These are phyloP conservation scores for Chouioia cunea DNA, from an alignment of 2,888 invertebrate genomes.

Conservation along the genomic window DNA sequence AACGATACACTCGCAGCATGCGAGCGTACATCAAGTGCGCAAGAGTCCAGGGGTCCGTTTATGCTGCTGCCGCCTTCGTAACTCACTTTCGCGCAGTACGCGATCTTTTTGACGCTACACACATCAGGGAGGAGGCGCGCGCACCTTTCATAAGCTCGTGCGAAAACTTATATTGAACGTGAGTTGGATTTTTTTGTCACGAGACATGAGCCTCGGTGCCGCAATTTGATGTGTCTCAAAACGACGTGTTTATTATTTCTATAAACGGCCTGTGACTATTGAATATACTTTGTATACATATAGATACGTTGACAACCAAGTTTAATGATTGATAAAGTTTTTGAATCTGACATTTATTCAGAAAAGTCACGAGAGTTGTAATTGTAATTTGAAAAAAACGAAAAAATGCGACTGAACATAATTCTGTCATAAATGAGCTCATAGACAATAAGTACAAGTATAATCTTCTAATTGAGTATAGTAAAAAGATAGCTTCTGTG, in stretches of 20 bases:
- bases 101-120: constrained; percentile 21
- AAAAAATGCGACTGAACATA: no score
- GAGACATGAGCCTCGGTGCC: background rate
- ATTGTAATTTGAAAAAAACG: no score
- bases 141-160: constrained; percentile 43
- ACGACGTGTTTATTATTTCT: constrained; percentile 21
- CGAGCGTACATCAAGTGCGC: no score
- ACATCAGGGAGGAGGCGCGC: constrained; percentile 46
- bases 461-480: no score
- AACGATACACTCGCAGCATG: no score
- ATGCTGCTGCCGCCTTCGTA: constrained; percentile 46
- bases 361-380: no score
- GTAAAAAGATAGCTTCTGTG: no score
- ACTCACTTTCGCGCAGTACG: constrained; percentile 48
- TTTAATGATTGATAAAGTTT: constrained; percentile 4
- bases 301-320: constrained; percentile 40
- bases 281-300: background rate
- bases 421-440: no score
- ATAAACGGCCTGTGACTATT: constrained; percentile 22
- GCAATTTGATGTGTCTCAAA: constrained; percentile 18
- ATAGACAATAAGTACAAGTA: no score
- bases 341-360: no score
- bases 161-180: constrained; percentile 50
- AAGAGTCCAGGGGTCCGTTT: constrained; percentile 11
- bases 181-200: constrained; percentile 38